Base-by-base conservation (phyloP, 2,113 vertebrate genomes). In the Toxotes chatareus region DNA sequence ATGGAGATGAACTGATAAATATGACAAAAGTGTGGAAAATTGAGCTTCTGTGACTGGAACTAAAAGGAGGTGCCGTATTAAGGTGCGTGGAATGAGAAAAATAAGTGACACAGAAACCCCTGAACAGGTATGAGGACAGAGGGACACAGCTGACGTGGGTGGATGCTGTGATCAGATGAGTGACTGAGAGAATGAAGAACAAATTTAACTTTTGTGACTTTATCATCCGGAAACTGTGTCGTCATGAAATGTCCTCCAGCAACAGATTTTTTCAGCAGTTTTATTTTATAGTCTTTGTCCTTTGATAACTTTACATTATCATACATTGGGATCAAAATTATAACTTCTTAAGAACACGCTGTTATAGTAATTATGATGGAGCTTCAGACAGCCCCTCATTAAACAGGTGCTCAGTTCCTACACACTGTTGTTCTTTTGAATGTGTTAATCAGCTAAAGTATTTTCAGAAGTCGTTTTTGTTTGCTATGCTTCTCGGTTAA, bases 11-110 rank as follows among this genome's bases (percentile, higher is more conserved):
- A 71, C 14, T 65, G 63, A 84, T 69, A 68, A 73, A 63, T 56
- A 67, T 36, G 69, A 73, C 77, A 76, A 78, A 66, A 59, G 32
- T 66, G 44, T 47, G 23, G 56, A 66, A 80, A 74, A 83, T 77
- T 16, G 21, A 57, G 67, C 72, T 64, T 67, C 17, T 36, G 19
- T 76, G 32, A 65, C 40, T 56, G 27, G 27, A 78, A 55, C 66
- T 63, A 42, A 84, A 74, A 63, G 44, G 55, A 64, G 68, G 38
- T 4, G 6, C 38, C 36, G 3, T 21, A 59, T 82, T 71, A 72
- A 73, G 13, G 34, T 49, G 34, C 2, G 8, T 78, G 59, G 51
- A 47, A 74, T 77, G 56, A 73, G 27, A 67, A 66, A 56, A 68
- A 73, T 42, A 85, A 73, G 68, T 80, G 53, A 36, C 53, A 85